phyloP scores from a whole-genome alignment of 2,888 invertebrate species.

The Taphrorychus bicolor region DNA sequence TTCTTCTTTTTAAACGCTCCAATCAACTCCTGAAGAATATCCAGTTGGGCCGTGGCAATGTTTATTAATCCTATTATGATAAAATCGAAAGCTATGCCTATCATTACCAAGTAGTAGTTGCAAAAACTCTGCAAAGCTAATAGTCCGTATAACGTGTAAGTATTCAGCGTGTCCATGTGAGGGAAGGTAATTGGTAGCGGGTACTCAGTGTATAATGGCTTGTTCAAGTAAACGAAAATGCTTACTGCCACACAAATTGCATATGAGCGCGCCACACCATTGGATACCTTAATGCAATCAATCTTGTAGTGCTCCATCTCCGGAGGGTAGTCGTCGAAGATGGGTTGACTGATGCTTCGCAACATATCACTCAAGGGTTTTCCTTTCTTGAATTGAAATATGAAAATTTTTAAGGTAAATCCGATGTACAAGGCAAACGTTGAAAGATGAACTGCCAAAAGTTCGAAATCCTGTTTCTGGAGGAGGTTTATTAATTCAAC shows the following conservation, averaged over 20 bases:
- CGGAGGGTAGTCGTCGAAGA: slow-evolving; percentile 18
- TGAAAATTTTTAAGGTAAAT: slow-evolving; percentile 14
- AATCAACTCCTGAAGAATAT: slow-evolving; percentile 17
- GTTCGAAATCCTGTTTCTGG: slow-evolving; percentile 16
- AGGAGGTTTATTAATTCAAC: slow-evolving; percentile 17
- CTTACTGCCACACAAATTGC: slow-evolving; percentile 14
- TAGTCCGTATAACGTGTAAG: not conserved
- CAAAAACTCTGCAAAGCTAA: slow-evolving; percentile 21
- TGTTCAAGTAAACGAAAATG: slow-evolving; percentile 18
- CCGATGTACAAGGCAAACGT: slow-evolving; percentile 30
- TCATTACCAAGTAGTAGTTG: slow-evolving; percentile 23
- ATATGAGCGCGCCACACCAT: slow-evolving; percentile 13
- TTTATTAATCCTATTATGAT: slow-evolving; percentile 20
- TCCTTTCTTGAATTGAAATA: slow-evolving; percentile 19
- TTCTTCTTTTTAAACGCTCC: slow-evolving; percentile 4
- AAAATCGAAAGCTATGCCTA: slow-evolving; percentile 27
- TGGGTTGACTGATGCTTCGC: not conserved
- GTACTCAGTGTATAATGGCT: slow-evolving; percentile 19
- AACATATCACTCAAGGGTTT: slow-evolving; percentile 4
- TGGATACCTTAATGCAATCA: slow-evolving; percentile 18
- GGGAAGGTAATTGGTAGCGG: slow-evolving; percentile 25
- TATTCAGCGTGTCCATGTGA: slow-evolving; percentile 4
- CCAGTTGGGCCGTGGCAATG: slow-evolving; percentile 26
- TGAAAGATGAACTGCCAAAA: slow-evolving; percentile 19
- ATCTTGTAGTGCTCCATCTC: slow-evolving; percentile 10